Evolutionary conservation across 2,113 vertebrate species (phyloP), one percentile per base, ranked within the genome.

Genomic region (Gymnobelideus leadbeateri): DNA sequence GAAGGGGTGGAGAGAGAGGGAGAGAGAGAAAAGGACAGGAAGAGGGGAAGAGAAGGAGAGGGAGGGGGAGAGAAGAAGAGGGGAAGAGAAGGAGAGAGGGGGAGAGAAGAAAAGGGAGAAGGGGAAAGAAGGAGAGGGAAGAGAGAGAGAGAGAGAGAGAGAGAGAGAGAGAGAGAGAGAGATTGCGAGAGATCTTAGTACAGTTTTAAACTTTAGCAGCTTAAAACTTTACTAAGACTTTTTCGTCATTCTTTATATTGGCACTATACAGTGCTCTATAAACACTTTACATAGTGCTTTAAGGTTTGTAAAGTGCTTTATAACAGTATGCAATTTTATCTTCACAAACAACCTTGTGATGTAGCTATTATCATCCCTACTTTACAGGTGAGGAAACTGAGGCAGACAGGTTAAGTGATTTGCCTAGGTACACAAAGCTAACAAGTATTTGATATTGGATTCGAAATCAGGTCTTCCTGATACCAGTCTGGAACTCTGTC

Each of bases 361-460:
- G 47, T 9, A 89, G 46, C 89, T 12, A 10, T 55, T 14, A 24
- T n/a, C 0, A 92, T 25, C 25, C 55, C 53, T 61, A 5, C 50
- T 55, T 93, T 25, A 84, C 57, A 53, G 43, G 51, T 51, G 91
- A 92, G 46, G 90, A 91, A 61, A 94, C 91, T 8, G 51, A 93
- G 94, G 55, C 91, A 1, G 14, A 54, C 31, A 51, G 37, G n/a
- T 25, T 26, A 49, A 50, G 77, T 26, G 51, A 51, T 12, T 8
- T 0, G 43, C 49, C 25, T 31, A 26, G 9, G 5, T 21, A 50
- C 93, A 92, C 43, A 53, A 14, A 31, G 92, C 49, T 37, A 43
- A 8, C 16, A 51, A 92, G 31, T 1, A 0, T 21, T 51, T 68
- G 68, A 23, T 52, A 26, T 51, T 31, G 7, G 93, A 2, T 89